phyloP scores from a whole-genome alignment of 2,113 vertebrate species.

The Tachysurus fulvidraco region DNA sequence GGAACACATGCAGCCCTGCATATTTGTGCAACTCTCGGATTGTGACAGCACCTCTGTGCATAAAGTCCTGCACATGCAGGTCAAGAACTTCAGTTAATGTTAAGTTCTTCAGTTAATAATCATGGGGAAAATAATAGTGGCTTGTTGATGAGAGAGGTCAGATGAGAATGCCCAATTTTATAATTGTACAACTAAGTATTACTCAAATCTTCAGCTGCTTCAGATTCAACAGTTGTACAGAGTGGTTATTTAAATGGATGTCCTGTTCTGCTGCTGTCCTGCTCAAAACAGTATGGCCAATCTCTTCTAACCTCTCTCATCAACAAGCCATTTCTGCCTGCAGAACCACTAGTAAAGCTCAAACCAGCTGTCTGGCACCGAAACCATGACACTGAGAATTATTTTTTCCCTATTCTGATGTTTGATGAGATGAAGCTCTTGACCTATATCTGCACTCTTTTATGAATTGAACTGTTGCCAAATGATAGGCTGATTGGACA shows the following conservation, averaged over 20 bases:
- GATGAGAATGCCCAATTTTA: not conserved
- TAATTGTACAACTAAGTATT: not conserved
- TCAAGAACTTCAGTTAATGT: not conserved
- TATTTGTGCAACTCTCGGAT: not conserved
- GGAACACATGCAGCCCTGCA: not conserved
- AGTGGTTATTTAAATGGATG: not conserved
- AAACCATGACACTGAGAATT: not conserved
- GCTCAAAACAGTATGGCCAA: not conserved
- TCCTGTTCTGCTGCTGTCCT: not conserved
- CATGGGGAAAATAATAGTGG: not conserved
- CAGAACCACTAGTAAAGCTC: not conserved
- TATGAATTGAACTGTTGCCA: not conserved
- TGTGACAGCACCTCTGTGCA: not conserved
- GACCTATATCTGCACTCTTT: not conserved
- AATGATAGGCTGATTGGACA: not conserved
- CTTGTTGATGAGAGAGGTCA: not conserved
- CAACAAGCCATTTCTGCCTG: not conserved
- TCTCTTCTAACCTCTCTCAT: not conserved
- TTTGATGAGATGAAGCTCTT: not conserved
- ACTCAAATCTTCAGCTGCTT: not conserved
- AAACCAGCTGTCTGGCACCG: not conserved
- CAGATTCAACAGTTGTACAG: not conserved
- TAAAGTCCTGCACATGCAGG: not conserved
- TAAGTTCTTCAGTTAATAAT: not conserved
- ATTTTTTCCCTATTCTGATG: not conserved